Conservation (phyloP, 2,113 vertebrate genomes). For the Cacatua alba region DNA sequence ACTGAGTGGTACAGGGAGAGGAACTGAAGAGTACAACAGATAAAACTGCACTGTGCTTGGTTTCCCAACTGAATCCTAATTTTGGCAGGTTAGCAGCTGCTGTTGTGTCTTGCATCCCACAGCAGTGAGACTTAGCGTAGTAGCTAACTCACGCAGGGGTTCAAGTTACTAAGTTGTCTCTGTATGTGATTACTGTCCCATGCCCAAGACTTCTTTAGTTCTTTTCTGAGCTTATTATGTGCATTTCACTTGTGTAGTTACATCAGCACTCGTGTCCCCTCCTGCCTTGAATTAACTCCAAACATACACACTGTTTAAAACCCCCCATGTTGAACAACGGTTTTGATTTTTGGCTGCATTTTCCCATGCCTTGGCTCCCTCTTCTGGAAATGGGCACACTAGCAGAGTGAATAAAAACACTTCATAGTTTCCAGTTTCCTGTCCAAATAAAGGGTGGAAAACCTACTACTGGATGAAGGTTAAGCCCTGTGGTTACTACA, state of each 20-base stretch:
- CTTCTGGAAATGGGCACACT: constrained; percentile 27
- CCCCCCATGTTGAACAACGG: background rate
- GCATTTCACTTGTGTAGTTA: background rate
- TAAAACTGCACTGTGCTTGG: background rate
- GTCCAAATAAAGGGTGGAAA: background rate
- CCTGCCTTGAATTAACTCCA: background rate
- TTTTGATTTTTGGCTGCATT: background rate
- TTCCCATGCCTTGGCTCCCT: constrained; percentile 33
- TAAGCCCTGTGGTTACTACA: background rate
- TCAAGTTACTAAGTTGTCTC: background rate
- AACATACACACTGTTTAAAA: background rate
- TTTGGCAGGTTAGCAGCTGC: background rate
- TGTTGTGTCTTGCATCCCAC: background rate
- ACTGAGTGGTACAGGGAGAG: background rate
- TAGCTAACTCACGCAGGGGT: accelerated
- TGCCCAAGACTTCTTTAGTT: background rate
- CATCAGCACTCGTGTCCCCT: background rate
- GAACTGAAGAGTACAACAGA: background rate
- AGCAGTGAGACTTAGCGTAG: background rate
- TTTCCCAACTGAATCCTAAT: background rate
- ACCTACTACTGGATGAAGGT: background rate
- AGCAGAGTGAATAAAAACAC: background rate
- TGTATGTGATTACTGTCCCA: accelerated
- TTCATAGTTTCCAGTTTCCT: background rate
- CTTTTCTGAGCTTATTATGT: background rate